Conservation (phyloP, 1,140 invertebrate species). For the Nymphalis io region DNA sequence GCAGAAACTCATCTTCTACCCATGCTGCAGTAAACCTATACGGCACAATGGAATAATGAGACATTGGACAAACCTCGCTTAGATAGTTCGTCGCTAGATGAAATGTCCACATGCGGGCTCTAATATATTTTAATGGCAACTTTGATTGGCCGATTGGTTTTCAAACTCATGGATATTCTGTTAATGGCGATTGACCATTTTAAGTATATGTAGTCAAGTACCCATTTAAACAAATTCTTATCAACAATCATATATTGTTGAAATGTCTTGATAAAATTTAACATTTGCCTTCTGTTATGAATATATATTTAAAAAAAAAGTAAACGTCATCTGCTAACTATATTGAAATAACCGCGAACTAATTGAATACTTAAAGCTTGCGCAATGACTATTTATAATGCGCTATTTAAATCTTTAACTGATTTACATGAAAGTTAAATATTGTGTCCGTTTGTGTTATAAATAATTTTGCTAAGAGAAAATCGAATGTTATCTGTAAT, state of each 20-base stretch:
- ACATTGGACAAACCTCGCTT: constrained; percentile 52
- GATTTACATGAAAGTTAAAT: not conserved
- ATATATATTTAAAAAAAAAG: not conserved
- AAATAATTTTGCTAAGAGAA: constrained; percentile 17
- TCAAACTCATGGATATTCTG: constrained; percentile 21
- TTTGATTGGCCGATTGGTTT: constrained; percentile 35
- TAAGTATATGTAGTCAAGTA: constrained; percentile 22
- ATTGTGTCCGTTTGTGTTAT: constrained; percentile 8
- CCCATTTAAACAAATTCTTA: not conserved
- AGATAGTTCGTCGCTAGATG: constrained; percentile 41
- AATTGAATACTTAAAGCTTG: no score
- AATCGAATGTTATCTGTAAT: constrained; percentile 28
- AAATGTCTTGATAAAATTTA: not conserved
- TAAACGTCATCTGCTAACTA: no score
- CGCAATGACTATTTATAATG: no score
- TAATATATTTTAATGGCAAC: constrained; percentile 37
- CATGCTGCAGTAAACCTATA: constrained; percentile 58
- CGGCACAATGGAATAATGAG: constrained; percentile 75
- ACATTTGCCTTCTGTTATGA: not conserved
- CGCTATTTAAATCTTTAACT: not conserved
- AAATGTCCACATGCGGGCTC: constrained; percentile 32
- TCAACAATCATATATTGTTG: not conserved
- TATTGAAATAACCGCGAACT: no score
- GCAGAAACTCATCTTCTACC: constrained; percentile 66
- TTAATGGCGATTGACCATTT: constrained; percentile 27